Evolutionary conservation across 2,888 invertebrate species (phyloP).

Genomic region (Drosophila acutilabella): DNA sequence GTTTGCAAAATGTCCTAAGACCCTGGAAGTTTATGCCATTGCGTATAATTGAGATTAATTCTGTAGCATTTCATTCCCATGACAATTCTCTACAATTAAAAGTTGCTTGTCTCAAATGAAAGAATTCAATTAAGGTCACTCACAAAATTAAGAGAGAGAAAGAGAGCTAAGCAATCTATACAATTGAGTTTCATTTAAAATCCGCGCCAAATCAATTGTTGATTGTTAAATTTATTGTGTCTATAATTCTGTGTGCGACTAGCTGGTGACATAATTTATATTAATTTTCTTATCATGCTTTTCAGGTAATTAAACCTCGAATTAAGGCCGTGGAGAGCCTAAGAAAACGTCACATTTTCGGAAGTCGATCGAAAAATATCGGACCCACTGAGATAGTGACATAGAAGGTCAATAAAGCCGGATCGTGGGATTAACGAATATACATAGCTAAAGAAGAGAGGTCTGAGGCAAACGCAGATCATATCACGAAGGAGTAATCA

Average conservation of each 20-base stretch:
- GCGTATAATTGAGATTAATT: constrained; percentile 60
- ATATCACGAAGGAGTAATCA: constrained; percentile 60
- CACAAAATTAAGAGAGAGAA: constrained; percentile 4
- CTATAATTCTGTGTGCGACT: no score
- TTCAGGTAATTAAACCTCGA: constrained; percentile 61
- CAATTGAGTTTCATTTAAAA: constrained; percentile 41
- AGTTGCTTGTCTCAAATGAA: constrained; percentile 5
- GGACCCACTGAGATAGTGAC: constrained; percentile 25
- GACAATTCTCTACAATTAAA: constrained; percentile 52
- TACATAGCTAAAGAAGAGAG: constrained; percentile 1
- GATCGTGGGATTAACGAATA: constrained; percentile 9
- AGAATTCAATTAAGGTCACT: constrained; percentile 22
- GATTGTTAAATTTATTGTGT: background rate
- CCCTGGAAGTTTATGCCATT: constrained; percentile 26
- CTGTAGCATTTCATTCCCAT: constrained; percentile 17
- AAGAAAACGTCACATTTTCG: constrained; percentile 52
- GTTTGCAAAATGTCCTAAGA: constrained; percentile 9
- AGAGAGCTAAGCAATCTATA: constrained; percentile 5
- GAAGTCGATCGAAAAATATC: constrained; percentile 49
- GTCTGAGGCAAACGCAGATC: constrained; percentile 56
- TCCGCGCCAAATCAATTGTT: constrained; percentile 1
- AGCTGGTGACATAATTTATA: constrained; percentile 3
- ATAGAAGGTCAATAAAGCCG: constrained; percentile 4
- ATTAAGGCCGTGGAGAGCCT: constrained; percentile 65
- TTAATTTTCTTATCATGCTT: background rate